phyloP scores from a whole-genome alignment of 2,888 invertebrate species.

The Ommatoiulus sabulosus region DNA sequence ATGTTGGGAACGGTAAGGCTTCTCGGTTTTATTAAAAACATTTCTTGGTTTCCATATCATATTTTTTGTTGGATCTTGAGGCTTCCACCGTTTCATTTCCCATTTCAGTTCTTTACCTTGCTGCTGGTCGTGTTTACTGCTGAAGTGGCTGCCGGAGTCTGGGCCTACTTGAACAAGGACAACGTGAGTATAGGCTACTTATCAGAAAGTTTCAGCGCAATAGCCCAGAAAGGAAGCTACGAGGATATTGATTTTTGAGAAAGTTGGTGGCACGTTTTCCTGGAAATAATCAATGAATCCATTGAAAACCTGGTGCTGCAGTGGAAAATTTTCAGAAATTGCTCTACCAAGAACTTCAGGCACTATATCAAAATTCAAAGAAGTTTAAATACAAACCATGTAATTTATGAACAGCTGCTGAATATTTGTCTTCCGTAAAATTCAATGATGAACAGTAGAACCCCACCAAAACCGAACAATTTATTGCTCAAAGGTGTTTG shows the following conservation, averaged over 20 bases:
- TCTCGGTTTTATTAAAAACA: background rate
- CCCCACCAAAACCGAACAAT: too few relatives aligned
- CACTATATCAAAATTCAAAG: background rate
- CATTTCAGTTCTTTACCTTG: slow-evolving; percentile 79
- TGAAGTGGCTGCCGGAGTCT: slow-evolving; percentile 81
- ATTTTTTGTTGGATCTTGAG: background rate
- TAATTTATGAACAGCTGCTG: too few relatives aligned
- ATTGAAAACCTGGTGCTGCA: background rate
- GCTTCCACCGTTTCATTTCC: background rate
- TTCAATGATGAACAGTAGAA: too few relatives aligned
- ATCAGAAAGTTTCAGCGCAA: background rate
- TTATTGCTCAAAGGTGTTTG: too few relatives aligned
- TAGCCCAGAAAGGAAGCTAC: background rate
- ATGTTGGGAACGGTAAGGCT: slow-evolving; percentile 79
- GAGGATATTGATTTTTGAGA: slow-evolving; percentile 13
- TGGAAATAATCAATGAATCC: slow-evolving; percentile 59
- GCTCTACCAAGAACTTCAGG: background rate
- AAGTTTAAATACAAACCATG: too few relatives aligned
- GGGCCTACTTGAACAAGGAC: slow-evolving; percentile 80
- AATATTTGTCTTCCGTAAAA: too few relatives aligned
- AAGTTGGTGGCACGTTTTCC: background rate
- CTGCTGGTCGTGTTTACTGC: slow-evolving; percentile 82
- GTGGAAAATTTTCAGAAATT: background rate
- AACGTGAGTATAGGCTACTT: slow-evolving; percentile 64
- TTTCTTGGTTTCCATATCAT: background rate